Conservation (phyloP, 2,113 vertebrate species). For the Bambusicola thoracicus region DNA sequence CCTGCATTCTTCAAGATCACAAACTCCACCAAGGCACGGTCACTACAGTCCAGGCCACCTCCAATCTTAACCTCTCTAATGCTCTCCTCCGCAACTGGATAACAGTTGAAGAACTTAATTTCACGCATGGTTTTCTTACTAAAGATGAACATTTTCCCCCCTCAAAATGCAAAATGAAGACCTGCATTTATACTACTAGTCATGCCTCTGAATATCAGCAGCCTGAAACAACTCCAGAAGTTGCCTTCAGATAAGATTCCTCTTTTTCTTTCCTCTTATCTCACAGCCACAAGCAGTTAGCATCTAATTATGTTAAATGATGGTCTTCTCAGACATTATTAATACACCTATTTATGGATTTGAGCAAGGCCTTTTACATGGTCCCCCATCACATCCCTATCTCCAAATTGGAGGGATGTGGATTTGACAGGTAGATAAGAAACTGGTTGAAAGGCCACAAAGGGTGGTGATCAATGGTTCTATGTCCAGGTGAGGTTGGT, state of each 20-base stretch:
- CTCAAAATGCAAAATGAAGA: not conserved
- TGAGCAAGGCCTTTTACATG: too few species aligned
- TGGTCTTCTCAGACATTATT: rapidly evolving
- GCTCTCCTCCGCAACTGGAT: not conserved
- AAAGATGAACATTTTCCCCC: not conserved
- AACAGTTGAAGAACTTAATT: not conserved
- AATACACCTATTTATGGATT: not conserved
- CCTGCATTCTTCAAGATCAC: too few species aligned
- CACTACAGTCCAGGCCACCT: too few species aligned
- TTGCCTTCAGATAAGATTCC: rapidly evolving
- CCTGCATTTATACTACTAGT: not conserved
- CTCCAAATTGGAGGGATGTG: too few species aligned
- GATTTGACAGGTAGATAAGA: too few species aligned
- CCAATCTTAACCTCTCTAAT: too few species aligned
- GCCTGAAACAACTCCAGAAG: not conserved
- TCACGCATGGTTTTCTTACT: not conserved
- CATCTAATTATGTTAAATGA: not conserved
- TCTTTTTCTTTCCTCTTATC: not conserved
- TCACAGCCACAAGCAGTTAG: rapidly evolving
- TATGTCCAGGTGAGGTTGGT: too few species aligned
- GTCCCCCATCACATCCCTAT: too few species aligned
- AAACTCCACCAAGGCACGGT: too few species aligned
- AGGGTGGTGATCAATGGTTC: too few species aligned
- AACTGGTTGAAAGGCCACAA: too few species aligned
- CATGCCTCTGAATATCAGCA: not conserved